Percentiles rank a stretch among this genome's conserved stretches.
Evolutionary conservation across 2,888 invertebrate genomes (phyloP).

Genomic region (Lochmaea capreae): DNA sequence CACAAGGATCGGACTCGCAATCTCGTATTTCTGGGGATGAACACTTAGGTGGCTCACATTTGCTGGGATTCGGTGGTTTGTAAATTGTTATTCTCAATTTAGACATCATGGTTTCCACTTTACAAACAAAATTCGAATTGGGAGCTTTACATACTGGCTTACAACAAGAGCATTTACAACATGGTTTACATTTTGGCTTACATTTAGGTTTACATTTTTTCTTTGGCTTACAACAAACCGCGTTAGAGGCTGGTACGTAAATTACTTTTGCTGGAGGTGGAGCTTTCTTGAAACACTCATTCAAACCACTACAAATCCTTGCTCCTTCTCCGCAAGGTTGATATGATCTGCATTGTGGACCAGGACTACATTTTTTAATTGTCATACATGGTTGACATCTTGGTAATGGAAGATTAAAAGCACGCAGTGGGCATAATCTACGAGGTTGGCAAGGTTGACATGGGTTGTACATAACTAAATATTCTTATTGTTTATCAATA

Average conservation of each 20-base stretch:
- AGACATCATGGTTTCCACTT: background rate
- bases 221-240: background rate
- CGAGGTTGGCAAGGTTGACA: background rate
- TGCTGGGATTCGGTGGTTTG: background rate
- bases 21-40: background rate
- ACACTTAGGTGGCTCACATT: background rate
- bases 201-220: background rate
- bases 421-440: background rate
- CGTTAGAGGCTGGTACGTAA: background rate
- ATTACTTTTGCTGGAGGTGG: background rate
- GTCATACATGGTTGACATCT: background rate
- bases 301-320: background rate
- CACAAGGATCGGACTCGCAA: background rate
- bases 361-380: background rate
- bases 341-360: background rate
- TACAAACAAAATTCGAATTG: background rate
- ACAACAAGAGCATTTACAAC: background rate
- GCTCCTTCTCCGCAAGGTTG: background rate
- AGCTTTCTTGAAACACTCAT: background rate
- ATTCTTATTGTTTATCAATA: background rate
- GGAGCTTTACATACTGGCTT: background rate
- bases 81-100: background rate
- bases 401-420: background rate
- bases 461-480: background rate
- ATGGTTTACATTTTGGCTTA: background rate